Percentiles rank a stretch among this genome's conserved stretches.
These are phyloP conservation scores for Oreotragus oreotragus DNA, from an alignment of 2,113 vertebrate species.

Conservation along the genomic window DNA sequence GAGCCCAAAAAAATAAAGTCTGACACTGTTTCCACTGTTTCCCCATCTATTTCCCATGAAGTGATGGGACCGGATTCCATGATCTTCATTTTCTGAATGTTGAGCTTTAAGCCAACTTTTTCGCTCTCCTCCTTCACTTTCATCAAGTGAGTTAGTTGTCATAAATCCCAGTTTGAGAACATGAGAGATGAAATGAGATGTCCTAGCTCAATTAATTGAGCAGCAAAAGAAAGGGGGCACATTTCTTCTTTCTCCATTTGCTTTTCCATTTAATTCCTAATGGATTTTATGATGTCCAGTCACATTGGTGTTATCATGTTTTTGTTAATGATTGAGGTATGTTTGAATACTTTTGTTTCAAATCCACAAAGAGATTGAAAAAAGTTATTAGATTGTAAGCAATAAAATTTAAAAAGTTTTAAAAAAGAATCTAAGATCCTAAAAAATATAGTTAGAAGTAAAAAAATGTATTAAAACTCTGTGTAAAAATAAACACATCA, in stretches of 20 bases:
- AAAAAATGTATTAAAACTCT: background rate
- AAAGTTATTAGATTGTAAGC: background rate
- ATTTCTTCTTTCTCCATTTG: background rate
- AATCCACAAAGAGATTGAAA: background rate
- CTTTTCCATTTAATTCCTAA: background rate
- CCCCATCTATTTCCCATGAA: too few species aligned
- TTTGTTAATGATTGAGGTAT: background rate
- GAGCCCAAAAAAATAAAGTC: too few species aligned
- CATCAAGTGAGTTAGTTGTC: too few species aligned
- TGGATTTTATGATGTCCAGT: background rate
- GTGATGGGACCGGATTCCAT: too few species aligned
- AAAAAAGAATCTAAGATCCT: background rate
- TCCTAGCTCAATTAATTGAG: background rate
- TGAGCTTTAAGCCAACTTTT: too few species aligned
- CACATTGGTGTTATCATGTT: background rate
- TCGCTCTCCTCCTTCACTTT: too few species aligned
- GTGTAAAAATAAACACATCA: background rate
- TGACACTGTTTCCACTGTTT: too few species aligned
- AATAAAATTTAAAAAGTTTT: background rate
- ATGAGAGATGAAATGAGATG: background rate
- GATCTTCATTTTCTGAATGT: too few species aligned
- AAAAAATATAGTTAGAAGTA: background rate
- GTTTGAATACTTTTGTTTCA: background rate
- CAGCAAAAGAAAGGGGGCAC: background rate
- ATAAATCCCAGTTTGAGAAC: background rate